A percentile compares a stretch with the other conserved stretches of the same genome.
phyloP scores from a whole-genome alignment of 2,888 invertebrate genomes.

The Oasisia sp. region DNA sequence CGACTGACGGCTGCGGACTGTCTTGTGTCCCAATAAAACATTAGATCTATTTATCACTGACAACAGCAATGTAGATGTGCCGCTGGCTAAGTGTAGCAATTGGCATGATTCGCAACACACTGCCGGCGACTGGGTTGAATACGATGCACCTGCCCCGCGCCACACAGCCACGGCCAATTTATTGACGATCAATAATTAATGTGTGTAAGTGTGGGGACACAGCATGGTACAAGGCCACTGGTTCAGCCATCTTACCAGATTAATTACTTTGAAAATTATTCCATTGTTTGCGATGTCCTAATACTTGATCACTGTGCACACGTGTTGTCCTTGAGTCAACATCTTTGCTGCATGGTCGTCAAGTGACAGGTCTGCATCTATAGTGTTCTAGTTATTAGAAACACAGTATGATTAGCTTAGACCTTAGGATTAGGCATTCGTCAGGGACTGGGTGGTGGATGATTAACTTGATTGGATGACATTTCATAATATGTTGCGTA shows the following conservation, averaged over 20 bases:
- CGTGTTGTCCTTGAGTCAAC: not conserved
- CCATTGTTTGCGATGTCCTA: not conserved
- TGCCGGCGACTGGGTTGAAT: not conserved
- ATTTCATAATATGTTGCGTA: not conserved
- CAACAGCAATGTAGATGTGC: not conserved
- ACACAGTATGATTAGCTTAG: not conserved
- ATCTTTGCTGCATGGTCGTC: not conserved
- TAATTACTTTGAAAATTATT: not conserved
- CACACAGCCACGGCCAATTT: not conserved
- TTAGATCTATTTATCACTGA: not conserved
- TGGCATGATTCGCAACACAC: not conserved
- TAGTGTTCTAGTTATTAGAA: not conserved
- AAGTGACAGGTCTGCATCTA: not conserved
- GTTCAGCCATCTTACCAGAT: not conserved
- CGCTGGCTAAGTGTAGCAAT: not conserved
- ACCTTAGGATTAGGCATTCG: not conserved
- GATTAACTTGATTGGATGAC: not conserved
- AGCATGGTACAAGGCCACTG: not conserved
- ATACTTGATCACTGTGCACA: not conserved
- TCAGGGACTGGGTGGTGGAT: not conserved
- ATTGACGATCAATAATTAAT: slow-evolving; percentile 17
- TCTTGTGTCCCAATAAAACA: not conserved
- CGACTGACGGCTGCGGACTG: not conserved
- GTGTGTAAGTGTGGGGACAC: not conserved
- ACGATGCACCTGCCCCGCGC: not conserved